Evolutionary conservation across 2,888 invertebrate genomes (phyloP), one percentile per base, ranked within the genome.

Genomic region (Trissoscelio sp.): DNA sequence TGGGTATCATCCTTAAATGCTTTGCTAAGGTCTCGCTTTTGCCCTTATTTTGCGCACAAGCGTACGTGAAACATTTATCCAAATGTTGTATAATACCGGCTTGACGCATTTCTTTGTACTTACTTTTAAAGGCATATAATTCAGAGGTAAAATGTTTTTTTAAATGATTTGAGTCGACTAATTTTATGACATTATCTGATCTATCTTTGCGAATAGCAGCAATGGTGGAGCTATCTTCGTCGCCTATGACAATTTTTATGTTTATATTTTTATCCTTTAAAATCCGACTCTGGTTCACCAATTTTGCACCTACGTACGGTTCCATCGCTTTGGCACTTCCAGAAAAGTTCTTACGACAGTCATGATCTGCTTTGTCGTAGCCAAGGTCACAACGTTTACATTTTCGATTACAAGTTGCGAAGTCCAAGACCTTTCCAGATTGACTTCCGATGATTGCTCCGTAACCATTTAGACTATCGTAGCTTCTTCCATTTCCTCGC

Each of bases 261-360:
- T 83, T 77, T 2, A 84, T 16, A 37, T 64, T 67, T 42, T 34
- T 12, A 24, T 85, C 73, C 74, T 84, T 78, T 9, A 86, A 58
- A 70, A 85, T 79, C 1, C 14, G 48, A 60, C 85, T 86, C 2
- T 67, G 44, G 55, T 83, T 84, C 5, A 83, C 62, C 16, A 87
- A 22, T 44, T 81, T 22, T 6, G 79, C 84, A 3, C 83, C 86
- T 3, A 82, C 84, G 67, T 84, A 72, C 11, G 87, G 66, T 62
- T 88, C 86, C 87, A 88, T 88, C 0, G 86, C 85, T 77, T 88
- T 87, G 0, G 87, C 86, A 67, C 87, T 88, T 5, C 85, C 87
- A 5, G 37, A 7, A 44, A 86, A 87, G 57, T 88, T 87, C 51
- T 75, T 20, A 4, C 87, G 72, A 42, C 87, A 88, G 53, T 87